Conservation (phyloP, 1,140 invertebrate species). For the Caerostris darwini region DNA sequence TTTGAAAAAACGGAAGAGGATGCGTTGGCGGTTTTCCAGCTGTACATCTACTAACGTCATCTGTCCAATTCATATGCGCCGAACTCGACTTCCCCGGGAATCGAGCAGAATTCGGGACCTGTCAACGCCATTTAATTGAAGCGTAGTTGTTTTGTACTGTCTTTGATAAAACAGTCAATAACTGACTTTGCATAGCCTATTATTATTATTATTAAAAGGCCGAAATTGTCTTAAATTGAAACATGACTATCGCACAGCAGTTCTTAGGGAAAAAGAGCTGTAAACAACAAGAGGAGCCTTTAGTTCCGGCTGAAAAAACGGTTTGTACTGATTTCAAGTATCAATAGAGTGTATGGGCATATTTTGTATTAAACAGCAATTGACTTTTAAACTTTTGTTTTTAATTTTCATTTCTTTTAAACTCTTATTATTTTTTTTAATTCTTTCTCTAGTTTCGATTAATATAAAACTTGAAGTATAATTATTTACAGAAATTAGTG, state of each 20-base stretch:
- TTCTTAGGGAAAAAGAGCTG: slow-evolving; percentile 74
- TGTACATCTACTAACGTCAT: slow-evolving; percentile 60
- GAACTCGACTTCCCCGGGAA: not conserved
- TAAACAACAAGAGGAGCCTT: slow-evolving; percentile 71
- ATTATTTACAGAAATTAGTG: too few species aligned
- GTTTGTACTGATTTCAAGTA: slow-evolving; percentile 14
- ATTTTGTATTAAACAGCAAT: too few species aligned
- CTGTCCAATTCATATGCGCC: slow-evolving; percentile 5
- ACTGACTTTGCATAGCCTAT: not conserved
- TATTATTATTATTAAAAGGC: not conserved
- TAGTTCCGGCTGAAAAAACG: slow-evolving; percentile 63
- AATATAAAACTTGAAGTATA: too few species aligned
- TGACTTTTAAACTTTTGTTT: too few species aligned
- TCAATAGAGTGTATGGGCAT: too few species aligned
- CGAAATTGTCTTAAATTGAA: not conserved
- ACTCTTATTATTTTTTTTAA: too few species aligned
- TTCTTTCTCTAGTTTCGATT: too few species aligned
- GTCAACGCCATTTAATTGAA: slow-evolving; percentile 38
- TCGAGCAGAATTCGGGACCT: not conserved
- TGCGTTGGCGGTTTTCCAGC: slow-evolving; percentile 13
- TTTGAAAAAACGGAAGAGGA: too few species aligned
- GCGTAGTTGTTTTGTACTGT: not conserved
- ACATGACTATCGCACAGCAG: slow-evolving; percentile 73
- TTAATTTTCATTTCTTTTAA: too few species aligned
- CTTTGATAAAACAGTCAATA: not conserved